Evolutionary conservation across 1,140 invertebrate genomes (phyloP), one percentile per base, ranked within the genome.

Genomic region (Eueides isabella): DNA sequence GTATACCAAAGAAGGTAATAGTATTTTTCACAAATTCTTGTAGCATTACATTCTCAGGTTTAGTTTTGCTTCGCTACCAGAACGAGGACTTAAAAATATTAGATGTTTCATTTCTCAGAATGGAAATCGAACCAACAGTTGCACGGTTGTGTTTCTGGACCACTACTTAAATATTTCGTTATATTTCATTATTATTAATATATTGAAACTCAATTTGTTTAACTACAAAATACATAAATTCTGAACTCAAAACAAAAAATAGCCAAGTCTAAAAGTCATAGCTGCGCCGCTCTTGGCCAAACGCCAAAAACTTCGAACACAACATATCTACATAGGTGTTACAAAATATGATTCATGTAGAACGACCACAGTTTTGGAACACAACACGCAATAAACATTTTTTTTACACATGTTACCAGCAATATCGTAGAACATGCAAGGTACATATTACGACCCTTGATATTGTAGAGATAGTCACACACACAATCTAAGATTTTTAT

Each of bases 281-380:
- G 44, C 62, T 38, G 30, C 38, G 44, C 41, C 61, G 11, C 28
- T 12, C 35, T 78, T 78, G 76, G 76, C 30, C 26, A 62, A n/a
- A n/a, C 66, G 69, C 76, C 76, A 78, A 68, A 74, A 67, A 74
- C 66, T 71, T 67, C 61, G 44, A 66, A 71, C 48, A 55, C 64
- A 72, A 72, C 61, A 71, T 69, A 72, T 64, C 72, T 77, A 55
- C 3, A 26, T 55, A 68, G 73, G 69, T 71, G 65, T 67, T 78
- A 68, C 72, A 75, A 71, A 78, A 74, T 74, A 71, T 72, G 75
- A 77, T 64, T 77, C 63, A 73, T 77, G 76, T 74, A 61, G 61
- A 75, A 78, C 72, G 66, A 70, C 76, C 62, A 69, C 68, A 69
- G 70, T 78, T 73, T 73, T 71, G 63, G 67, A 76, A 71, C 61